phyloP scores from a whole-genome alignment of 2,113 vertebrate species.

The Cyprinodon variegatus region DNA sequence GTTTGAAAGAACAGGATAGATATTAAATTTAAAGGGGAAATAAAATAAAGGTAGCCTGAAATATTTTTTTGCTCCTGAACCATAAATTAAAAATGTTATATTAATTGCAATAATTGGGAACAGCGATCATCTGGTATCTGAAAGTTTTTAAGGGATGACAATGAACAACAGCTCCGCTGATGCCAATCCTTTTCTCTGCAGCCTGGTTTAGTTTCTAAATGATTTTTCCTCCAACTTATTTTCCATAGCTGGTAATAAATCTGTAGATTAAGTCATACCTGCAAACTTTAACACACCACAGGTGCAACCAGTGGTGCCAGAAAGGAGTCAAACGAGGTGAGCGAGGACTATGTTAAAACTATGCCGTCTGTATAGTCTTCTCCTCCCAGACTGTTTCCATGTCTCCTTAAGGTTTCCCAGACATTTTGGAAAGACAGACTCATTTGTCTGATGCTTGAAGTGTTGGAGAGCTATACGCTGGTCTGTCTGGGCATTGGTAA shows the following conservation, averaged over 20 bases:
- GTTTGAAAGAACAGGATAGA: too few relatives aligned
- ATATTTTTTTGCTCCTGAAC: neutral
- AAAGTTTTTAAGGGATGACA: neutral
- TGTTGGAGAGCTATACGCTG: conserved; percentile 27
- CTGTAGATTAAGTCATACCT: conserved; percentile 16
- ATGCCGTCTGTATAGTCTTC: conserved; percentile 44
- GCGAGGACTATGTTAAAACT: conserved; percentile 43
- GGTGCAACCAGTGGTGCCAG: conserved; percentile 18
- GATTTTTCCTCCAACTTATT: neutral
- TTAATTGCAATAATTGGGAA: neutral
- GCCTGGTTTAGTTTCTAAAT: neutral
- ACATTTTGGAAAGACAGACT: conserved; percentile 58
- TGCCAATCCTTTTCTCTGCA: neutral
- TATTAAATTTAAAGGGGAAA: too few relatives aligned
- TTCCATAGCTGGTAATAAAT: conserved; percentile 4
- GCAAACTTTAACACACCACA: neutral
- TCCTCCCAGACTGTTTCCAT: conserved; percentile 42
- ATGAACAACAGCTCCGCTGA: too few relatives aligned
- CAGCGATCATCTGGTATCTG: neutral
- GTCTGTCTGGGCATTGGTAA: conserved; percentile 50
- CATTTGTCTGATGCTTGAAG: conserved; percentile 53
- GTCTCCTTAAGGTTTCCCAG: conserved; percentile 45
- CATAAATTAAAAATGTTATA: neutral
- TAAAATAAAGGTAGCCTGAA: too few relatives aligned
- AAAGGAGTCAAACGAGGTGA: conserved; percentile 59